Percentiles rank a stretch among this genome's conserved stretches.
Conservation (phyloP, 2,888 invertebrate genomes). For the Cantharis flavilabris region DNA sequence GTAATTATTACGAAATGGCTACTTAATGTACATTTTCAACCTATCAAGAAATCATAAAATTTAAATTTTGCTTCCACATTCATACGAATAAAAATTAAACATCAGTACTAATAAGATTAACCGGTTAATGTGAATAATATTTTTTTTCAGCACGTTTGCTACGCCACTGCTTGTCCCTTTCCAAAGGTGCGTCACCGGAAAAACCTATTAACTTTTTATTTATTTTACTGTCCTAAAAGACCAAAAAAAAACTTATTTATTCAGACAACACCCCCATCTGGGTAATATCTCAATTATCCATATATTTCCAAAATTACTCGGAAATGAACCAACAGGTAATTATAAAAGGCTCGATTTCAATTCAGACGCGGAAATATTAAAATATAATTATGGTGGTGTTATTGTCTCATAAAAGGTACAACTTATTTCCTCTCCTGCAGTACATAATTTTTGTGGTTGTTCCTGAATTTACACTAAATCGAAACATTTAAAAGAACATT, state of each 20-base stretch:
- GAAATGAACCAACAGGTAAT: slow-evolving; percentile 13
- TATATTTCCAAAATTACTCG: slow-evolving; percentile 15
- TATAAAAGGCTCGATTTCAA: slow-evolving; percentile 14
- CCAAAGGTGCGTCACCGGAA: background rate
- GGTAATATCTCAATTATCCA: slow-evolving; percentile 15
- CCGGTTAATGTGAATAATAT: background rate
- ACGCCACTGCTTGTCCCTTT: background rate
- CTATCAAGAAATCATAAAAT: background rate
- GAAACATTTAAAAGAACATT: slow-evolving; percentile 12
- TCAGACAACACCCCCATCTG: slow-evolving; percentile 3
- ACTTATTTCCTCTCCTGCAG: background rate
- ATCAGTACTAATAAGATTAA: background rate
- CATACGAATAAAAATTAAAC: background rate
- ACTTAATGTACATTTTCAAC: background rate
- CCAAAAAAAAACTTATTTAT: background rate
- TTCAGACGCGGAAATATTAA: slow-evolving; percentile 18
- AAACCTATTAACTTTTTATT: slow-evolving; percentile 2
- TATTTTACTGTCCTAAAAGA: slow-evolving; percentile 2
- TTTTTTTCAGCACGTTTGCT: background rate
- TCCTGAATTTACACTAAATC: slow-evolving; percentile 5
- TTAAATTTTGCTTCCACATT: background rate
- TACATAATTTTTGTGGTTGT: slow-evolving; percentile 1
- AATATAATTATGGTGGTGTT: background rate
- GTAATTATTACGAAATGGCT: background rate
- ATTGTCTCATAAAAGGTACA: background rate